Evolutionary conservation across 1,140 invertebrate genomes (phyloP), one percentile per base, ranked within the genome.

Genomic region (Xylocopa sonorina): DNA sequence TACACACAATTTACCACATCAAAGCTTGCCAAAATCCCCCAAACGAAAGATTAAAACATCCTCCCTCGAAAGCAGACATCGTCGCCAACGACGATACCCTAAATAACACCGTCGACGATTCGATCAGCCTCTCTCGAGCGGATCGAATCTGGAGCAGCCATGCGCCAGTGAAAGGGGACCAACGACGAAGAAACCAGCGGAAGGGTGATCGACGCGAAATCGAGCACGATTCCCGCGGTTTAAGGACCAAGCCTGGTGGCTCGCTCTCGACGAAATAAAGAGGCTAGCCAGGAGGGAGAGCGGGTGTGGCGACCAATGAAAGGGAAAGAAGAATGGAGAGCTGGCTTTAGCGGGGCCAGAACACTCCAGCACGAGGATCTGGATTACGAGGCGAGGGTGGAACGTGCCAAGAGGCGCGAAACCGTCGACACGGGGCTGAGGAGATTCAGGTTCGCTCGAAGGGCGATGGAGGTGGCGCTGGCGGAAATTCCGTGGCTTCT

Each of bases 381-480:
- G 83, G 68, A 82, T 81, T 84, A 79, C 73, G 76, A 41, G 68
- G 38, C 27, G 58, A 71, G 51, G 32, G 69, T 51, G 76, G 78
- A 84, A 82, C 74, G 80, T 84, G 79, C 80, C 83, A 68, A 84
- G 82, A 82, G 74, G 67, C 68, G 80, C 69, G 46, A 78, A 78
- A 78, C 48, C 68, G 58, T 55, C 68, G 68, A 38, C 67, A n/a
- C 27, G 48, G 53, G n/a, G 38, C 3, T 38, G 18, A n/a, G n/a
- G n/a, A n/a, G n/a, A n/a, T n/a, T n/a, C n/a, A n/a, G n/a, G n/a
- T n/a, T n/a, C n/a, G n/a, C n/a, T n/a, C n/a, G n/a, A n/a, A n/a
- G n/a, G n/a, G n/a, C n/a, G n/a, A n/a, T n/a, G n/a, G n/a, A n/a
- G n/a, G n/a, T n/a, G n/a, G n/a, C n/a, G n/a, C n/a, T n/a, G 21